Evolutionary conservation across 2,113 vertebrate genomes (phyloP).

Genomic region (Sapayoa aenigma): DNA sequence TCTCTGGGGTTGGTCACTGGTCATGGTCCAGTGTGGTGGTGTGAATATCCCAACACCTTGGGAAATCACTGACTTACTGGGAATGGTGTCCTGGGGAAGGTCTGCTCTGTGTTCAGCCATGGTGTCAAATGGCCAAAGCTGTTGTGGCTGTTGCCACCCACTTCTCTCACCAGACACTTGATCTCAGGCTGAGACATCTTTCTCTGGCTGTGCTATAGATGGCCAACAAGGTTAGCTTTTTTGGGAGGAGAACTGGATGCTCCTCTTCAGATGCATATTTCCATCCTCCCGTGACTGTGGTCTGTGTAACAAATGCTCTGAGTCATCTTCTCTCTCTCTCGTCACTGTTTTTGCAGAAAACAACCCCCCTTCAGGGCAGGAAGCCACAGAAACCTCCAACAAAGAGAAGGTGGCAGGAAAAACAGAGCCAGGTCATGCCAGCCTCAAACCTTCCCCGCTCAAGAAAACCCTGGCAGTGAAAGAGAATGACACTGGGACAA

Average conservation of each 20-base stretch:
- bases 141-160: neutral
- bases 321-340: neutral
- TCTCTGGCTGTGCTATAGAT: neutral
- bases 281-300: neutral
- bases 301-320: neutral
- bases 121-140: neutral
- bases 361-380: neutral
- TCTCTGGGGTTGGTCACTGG: neutral
- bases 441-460: neutral
- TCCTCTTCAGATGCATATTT: neutral
- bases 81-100: neutral
- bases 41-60: neutral
- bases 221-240: neutral
- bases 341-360: constrained; percentile 6
- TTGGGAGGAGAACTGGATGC: neutral
- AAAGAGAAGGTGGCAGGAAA: neutral
- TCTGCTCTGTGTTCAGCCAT: neutral
- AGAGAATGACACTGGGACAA: neutral
- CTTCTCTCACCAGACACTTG: neutral
- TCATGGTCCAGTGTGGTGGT: fast-evolving
- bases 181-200: neutral
- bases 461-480: constrained; percentile 8
- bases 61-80: neutral
- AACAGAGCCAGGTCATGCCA: neutral
- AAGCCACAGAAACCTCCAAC: neutral